Evolutionary conservation across 2,113 vertebrate genomes (phyloP), one percentile per base, ranked within the genome.

Genomic region (Entelurus aequoreus): DNA sequence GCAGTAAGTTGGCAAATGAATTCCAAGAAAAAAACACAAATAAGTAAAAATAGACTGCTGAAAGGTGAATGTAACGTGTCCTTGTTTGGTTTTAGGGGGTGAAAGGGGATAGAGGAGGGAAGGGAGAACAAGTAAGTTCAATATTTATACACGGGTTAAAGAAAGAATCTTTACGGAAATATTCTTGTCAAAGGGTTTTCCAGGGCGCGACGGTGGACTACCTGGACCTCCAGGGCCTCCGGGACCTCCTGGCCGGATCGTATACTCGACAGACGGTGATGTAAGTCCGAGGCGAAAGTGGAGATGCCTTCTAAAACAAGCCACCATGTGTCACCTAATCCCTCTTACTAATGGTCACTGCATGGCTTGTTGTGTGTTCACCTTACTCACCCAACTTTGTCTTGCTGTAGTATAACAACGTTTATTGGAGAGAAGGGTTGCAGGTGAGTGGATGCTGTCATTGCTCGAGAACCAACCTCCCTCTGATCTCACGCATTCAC

Each of bases 161-260:
- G 35, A 61, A 16, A 13, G 4, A 9, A 14, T 57, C n/a, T 49
- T 7, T 5, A 61, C 52, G 6, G 1, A 61, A 50, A 61, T 50
- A 5, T 48, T 80, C 68, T 4, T 77, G 49, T 87, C 83, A 8
- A 65, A 98, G 96, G 96, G 95, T 7, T 83, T 89, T 1, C 87
- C 86, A 47, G 95, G 96, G 6, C 85, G 79, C 80, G 90, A 92
- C 0, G 92, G 92, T 0, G 89, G 82, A 0, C 76, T 60, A 28
- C 79, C 93, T 3, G 94, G 94, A 8, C 84, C 90, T 12, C 94
- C 93, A 0, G 95, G 95, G 0, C 91, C 89, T 8, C 94, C 95
- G 0, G 96, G 96, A 6, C 90, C 90, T 21, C 94, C 94, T 0
- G 95, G 94, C 19, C 82, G 89, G 42, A 59, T 92, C 8, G 9